These are phyloP conservation scores for Cenopis cana DNA, from an alignment of 2,888 invertebrate species.

Conservation along the genomic window DNA sequence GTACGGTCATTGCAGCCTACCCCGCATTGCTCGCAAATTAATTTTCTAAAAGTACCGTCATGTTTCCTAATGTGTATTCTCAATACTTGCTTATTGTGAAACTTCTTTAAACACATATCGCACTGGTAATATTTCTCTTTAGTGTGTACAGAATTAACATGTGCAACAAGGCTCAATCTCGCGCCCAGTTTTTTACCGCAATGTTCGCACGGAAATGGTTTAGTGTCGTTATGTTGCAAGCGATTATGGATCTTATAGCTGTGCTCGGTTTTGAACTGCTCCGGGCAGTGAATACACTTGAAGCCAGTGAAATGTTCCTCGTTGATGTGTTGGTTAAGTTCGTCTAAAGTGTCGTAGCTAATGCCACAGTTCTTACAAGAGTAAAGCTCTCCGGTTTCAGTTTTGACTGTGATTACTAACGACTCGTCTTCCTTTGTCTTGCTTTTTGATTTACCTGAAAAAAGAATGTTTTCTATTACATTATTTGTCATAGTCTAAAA, in stretches of 20 bases:
- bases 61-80: slow-evolving; percentile 33
- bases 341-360: slow-evolving; percentile 24
- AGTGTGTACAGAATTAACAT: slow-evolving; percentile 24
- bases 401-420: slow-evolving; percentile 33
- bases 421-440: slow-evolving; percentile 34
- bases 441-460: slow-evolving; percentile 33
- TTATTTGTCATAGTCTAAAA: background rate
- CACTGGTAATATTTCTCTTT: slow-evolving; percentile 33
- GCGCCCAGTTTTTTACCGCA: slow-evolving; percentile 15
- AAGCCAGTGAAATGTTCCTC: slow-evolving; percentile 15
- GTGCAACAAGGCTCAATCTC: slow-evolving; percentile 5
- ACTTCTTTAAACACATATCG: slow-evolving; percentile 30
- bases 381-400: slow-evolving; percentile 28
- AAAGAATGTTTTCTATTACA: background rate
- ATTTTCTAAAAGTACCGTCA: slow-evolving; percentile 33
- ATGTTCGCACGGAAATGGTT: slow-evolving; percentile 22
- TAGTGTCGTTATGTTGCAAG: slow-evolving; percentile 9
- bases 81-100: slow-evolving; percentile 24
- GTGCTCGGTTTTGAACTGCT: slow-evolving; percentile 5
- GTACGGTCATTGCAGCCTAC: slow-evolving; percentile 28
- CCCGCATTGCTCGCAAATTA: slow-evolving; percentile 39
- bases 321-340: slow-evolving; percentile 27
- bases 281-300: slow-evolving; percentile 29
- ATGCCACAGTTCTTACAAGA: slow-evolving; percentile 35
- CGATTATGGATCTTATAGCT: slow-evolving; percentile 13